phyloP scores from a whole-genome alignment of 1,140 invertebrate genomes.

The Propsilocerus akamusi region DNA sequence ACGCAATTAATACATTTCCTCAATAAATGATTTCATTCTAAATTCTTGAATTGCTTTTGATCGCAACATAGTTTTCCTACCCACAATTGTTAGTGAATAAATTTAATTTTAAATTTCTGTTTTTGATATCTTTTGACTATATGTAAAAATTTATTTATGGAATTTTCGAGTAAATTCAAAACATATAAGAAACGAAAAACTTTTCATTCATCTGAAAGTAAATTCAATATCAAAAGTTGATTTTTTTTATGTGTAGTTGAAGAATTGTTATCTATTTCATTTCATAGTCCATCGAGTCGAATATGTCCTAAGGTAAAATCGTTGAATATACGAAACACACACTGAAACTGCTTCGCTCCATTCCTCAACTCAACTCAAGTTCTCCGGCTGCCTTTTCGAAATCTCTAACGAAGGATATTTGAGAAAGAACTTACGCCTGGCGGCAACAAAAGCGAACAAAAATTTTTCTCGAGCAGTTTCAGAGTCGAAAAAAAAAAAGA shows the following conservation, averaged over 20 bases:
- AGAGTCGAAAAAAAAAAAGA: too few relatives aligned
- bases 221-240: too few relatives aligned
- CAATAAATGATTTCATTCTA: too few relatives aligned
- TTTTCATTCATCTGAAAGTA: too few relatives aligned
- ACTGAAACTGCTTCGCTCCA: not conserved
- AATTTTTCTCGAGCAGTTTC: not conserved
- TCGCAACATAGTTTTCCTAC: too few relatives aligned
- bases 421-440: not conserved
- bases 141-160: not conserved
- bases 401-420: not conserved
- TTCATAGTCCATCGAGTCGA: conserved; percentile 1
- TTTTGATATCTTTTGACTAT: not conserved
- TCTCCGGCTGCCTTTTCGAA: not conserved
- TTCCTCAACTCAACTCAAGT: not conserved
- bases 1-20: too few relatives aligned
- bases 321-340: not conserved
- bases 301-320: not conserved
- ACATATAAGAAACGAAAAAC: not conserved
- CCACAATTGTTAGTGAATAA: not conserved
- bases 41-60: too few relatives aligned
- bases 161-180: not conserved
- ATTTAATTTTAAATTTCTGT: not conserved
- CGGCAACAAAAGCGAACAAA: not conserved
- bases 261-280: not conserved
- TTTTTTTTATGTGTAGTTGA: too few relatives aligned